These are phyloP conservation scores for Vireo altiloquus DNA, from an alignment of 2,113 vertebrate genomes.

Conservation along the genomic window DNA sequence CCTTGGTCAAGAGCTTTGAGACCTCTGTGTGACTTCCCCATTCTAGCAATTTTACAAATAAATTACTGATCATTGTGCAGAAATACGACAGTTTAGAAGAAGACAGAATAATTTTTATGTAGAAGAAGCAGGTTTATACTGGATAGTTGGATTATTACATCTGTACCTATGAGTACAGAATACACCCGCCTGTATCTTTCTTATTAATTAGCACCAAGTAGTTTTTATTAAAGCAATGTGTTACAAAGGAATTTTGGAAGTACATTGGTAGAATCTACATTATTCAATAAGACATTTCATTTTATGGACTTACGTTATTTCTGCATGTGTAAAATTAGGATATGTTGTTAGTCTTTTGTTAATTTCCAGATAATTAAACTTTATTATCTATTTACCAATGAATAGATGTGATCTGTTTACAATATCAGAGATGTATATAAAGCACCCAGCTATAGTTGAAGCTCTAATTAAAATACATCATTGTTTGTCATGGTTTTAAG, in stretches of 20 bases:
- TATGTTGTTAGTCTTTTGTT: constrained; percentile 54
- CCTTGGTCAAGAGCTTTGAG: constrained; percentile 20
- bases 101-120: constrained; percentile 16
- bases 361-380: constrained; percentile 66
- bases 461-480: constrained; percentile 64
- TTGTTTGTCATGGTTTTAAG: constrained; percentile 70
- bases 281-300: constrained; percentile 13
- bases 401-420: constrained; percentile 66
- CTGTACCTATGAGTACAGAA: neutral
- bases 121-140: neutral
- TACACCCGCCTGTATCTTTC: neutral
- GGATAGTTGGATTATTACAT: neutral
- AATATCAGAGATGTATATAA: constrained; percentile 56
- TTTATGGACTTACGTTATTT: constrained; percentile 34
- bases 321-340: constrained; percentile 32
- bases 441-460: constrained; percentile 13
- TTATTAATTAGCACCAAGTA: neutral
- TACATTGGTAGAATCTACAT: neutral
- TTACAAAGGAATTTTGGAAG: constrained; percentile 4
- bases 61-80: neutral
- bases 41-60: constrained; percentile 50
- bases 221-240: neutral
- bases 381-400: constrained; percentile 65
- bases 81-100: constrained; percentile 5
- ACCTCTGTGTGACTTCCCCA: constrained; percentile 3